These are phyloP conservation scores for Lacerta viridis DNA, from an alignment of 2,797 vertebrate genomes.

Conservation along the genomic window DNA sequence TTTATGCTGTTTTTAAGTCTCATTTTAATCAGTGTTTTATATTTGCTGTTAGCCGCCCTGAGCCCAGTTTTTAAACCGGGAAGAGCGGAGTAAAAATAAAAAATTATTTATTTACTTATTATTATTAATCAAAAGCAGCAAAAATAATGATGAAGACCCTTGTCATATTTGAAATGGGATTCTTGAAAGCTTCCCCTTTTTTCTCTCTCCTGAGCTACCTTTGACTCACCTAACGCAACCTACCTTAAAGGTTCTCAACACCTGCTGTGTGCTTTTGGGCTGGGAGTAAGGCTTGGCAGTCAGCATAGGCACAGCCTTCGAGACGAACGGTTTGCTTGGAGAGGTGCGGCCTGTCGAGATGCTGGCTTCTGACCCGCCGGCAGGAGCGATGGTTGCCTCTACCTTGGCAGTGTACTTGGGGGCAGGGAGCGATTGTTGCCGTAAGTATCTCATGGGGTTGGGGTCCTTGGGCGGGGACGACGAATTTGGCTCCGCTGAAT, in stretches of 20 bases:
- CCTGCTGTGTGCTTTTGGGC: conserved; percentile 85
- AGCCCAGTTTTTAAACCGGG: too few species aligned
- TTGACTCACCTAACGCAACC: conserved; percentile 39
- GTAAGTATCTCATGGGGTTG: conserved; percentile 90
- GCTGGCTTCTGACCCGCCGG: conserved; percentile 80
- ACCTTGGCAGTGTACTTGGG: conserved; percentile 94
- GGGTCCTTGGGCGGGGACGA: conserved; percentile 80
- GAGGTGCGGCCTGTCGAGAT: conserved; percentile 75
- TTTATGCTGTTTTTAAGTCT: too few species aligned
- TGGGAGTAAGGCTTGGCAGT: conserved; percentile 91
- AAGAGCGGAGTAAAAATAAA: too few species aligned
- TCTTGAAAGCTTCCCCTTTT: background rate
- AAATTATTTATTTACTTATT: too few species aligned
- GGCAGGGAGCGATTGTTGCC: conserved; percentile 92
- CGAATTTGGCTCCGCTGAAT: conserved; percentile 88
- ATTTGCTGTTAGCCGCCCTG: too few species aligned
- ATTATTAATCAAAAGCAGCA: background rate
- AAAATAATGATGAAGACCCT: background rate
- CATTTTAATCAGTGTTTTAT: too few species aligned
- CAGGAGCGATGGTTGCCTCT: conserved; percentile 88
- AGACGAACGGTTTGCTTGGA: conserved; percentile 81
- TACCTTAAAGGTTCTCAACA: conserved; percentile 93
- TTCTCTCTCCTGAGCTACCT: background rate
- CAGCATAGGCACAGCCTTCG: conserved; percentile 90
- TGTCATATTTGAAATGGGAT: background rate